Base-by-base conservation (phyloP, 2,888 invertebrate genomes). In the Cybosia mesomella region DNA sequence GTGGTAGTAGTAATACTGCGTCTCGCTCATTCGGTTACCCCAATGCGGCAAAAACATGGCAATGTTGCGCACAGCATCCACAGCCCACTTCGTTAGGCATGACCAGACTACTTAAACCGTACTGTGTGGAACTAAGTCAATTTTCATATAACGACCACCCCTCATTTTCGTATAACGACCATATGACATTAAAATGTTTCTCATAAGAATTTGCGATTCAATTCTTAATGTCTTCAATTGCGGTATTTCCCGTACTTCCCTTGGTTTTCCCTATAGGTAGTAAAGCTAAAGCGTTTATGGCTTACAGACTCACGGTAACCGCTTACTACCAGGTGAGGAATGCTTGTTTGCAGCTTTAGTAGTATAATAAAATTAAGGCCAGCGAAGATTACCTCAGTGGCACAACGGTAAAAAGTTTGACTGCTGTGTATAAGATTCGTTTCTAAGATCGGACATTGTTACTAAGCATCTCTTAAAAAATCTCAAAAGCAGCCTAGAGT, bases 31-130 rank as follows among this genome's bases (percentile, higher is more conserved):
- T 89, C 88, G 66, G 82, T 83, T 86, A 86, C 91, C 86, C 90
- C 91, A 93, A 87, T 94, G 94, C 95, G 94, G 92, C 92, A 95
- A 92, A 91, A 86, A 85, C 85, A 88, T 78, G 70, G 86, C 87
- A 87, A 87, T 85, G 86, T 85, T 82, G 86, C 87, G 84, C 83
- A 84, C 88, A 88, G 87, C 90, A 91, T 92, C 88, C 75, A 70
- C 55, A 28, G 53, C 39, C 67, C 85, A 85, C 75, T 83, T 81
- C 76, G 77, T 73, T 80, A 83, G 79, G 80, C 83, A 80, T 80
- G 76, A 79, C 79, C 74, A 64, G 79, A 80, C 80, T 80, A 71
- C 80, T 82, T 80, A 81, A n/a, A 79, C 73, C 70, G 72, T 73
- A 70, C 58, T 64, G 60, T 58, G 28, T 28, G 34, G 53, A 18